Evolutionary conservation across 2,113 vertebrate species (phyloP).

Genomic region (Otocyon megalotis): DNA sequence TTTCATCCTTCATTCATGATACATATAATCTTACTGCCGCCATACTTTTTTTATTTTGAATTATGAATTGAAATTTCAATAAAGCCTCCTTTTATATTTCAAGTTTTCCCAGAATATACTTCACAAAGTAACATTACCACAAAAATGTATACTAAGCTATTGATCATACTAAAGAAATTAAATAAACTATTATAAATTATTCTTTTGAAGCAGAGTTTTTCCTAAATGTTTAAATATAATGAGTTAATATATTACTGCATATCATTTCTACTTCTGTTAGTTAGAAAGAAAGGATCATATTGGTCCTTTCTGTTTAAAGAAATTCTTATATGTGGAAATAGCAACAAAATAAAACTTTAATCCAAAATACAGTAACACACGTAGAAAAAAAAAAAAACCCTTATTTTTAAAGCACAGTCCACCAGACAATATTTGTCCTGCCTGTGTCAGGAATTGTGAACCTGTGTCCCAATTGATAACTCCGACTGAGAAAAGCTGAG

Average conservation of each 20-base stretch:
- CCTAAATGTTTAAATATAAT: conserved; percentile 54
- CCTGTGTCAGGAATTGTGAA: not conserved
- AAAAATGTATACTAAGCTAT: not conserved
- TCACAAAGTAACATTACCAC: not conserved
- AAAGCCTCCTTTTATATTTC: not conserved
- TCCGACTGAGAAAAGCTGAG: conserved; percentile 46
- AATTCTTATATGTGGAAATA: not conserved
- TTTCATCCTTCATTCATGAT: conserved; percentile 37
- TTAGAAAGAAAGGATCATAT: not conserved
- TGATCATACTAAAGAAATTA: not conserved
- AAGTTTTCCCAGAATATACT: not conserved
- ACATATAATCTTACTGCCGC: not conserved
- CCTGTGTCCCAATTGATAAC: not conserved
- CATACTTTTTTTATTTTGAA: not conserved
- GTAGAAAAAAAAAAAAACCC: not conserved
- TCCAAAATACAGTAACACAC: conserved; percentile 25
- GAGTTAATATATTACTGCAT: not conserved
- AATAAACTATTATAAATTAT: conserved; percentile 5
- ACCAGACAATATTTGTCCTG: not conserved
- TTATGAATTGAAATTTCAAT: conserved; percentile 34
- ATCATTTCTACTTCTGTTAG: conserved; percentile 4
- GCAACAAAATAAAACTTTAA: conserved; percentile 46
- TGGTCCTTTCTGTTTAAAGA: not conserved
- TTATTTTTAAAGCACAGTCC: not conserved
- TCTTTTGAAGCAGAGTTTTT: conserved; percentile 5